Evolutionary conservation across 2,797 vertebrate species (phyloP).

Genomic region (Linurgus olivaceus): DNA sequence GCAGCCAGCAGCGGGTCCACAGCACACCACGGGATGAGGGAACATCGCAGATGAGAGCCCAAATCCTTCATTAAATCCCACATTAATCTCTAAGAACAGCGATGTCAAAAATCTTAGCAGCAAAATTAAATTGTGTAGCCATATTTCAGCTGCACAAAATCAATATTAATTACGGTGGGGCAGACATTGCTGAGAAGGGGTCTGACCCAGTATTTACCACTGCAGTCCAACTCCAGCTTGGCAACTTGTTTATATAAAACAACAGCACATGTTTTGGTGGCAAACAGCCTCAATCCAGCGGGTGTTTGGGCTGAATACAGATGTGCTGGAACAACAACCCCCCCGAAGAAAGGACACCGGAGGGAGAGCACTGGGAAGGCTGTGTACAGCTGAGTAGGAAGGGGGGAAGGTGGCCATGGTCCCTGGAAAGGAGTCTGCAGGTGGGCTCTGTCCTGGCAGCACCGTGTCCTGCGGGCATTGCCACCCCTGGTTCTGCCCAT

Average conservation of each 20-base stretch:
- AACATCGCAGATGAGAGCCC: slow-evolving; percentile 38
- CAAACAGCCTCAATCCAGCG: accelerated
- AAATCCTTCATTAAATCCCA: slow-evolving; percentile 65
- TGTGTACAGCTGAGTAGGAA: not conserved
- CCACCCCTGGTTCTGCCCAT: not conserved
- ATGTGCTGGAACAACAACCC: not conserved
- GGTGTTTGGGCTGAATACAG: not conserved
- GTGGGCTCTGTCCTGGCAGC: not conserved
- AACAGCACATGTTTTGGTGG: not conserved
- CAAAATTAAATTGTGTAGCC: slow-evolving; percentile 62
- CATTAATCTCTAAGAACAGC: slow-evolving; percentile 58
- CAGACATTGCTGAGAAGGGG: not conserved
- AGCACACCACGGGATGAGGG: not conserved
- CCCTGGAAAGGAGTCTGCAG: not conserved
- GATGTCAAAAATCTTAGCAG: slow-evolving; percentile 68
- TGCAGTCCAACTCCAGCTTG: not conserved
- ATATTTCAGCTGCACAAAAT: slow-evolving; percentile 65
- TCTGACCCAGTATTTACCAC: slow-evolving; percentile 9
- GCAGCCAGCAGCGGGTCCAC: not conserved
- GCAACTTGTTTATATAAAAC: not conserved
- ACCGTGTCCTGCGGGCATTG: accelerated
- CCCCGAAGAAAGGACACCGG: accelerated
- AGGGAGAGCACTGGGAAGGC: not conserved
- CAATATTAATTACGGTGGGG: slow-evolving; percentile 55
- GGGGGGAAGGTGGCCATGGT: accelerated